These are phyloP conservation scores for Zoanthus sansibaricus DNA, from an alignment of 92 coral and sea anemone species.

Conservation along the genomic window DNA sequence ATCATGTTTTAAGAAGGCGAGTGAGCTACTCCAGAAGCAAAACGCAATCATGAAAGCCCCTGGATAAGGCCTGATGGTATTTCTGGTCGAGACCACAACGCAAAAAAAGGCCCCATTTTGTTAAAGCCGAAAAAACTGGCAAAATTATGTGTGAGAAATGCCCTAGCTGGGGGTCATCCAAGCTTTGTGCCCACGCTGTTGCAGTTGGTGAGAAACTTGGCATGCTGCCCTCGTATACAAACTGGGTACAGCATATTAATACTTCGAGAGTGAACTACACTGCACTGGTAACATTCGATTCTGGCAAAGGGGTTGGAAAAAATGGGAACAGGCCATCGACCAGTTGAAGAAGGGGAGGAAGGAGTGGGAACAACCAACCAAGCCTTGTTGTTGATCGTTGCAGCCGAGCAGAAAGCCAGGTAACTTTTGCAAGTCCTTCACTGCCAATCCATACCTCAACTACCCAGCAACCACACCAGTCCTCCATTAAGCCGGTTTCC, in stretches of 20 bases:
- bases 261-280: slow-evolving; percentile 45
- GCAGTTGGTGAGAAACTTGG: slow-evolving; percentile 57
- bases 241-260: slow-evolving; percentile 28
- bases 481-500: slow-evolving; percentile 4
- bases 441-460: slow-evolving; percentile 6
- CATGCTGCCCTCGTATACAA: slow-evolving; percentile 29
- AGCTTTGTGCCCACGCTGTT: slow-evolving; percentile 61
- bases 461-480: slow-evolving; percentile 4
- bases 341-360: slow-evolving; percentile 29
- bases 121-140: slow-evolving; percentile 29
- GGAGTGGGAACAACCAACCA: slow-evolving; percentile 6
- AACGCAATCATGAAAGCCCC: slow-evolving; percentile 57
- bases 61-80: slow-evolving; percentile 31
- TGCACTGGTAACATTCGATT: slow-evolving; percentile 48
- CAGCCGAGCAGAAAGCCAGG: slow-evolving; percentile 1
- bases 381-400: not conserved
- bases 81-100: slow-evolving; percentile 51
- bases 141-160: slow-evolving; percentile 56
- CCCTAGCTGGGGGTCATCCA: slow-evolving; percentile 53
- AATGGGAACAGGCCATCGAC: slow-evolving; percentile 50
- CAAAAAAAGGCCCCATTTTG: slow-evolving; percentile 51
- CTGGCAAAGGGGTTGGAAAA: slow-evolving; percentile 55
- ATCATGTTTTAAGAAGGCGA: slow-evolving; percentile 39
- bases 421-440: not conserved
- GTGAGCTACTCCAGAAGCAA: slow-evolving; percentile 40